Evolutionary conservation across 64 coral and sea anemone species (phyloP).

Genomic region (Anthopleura sola): DNA sequence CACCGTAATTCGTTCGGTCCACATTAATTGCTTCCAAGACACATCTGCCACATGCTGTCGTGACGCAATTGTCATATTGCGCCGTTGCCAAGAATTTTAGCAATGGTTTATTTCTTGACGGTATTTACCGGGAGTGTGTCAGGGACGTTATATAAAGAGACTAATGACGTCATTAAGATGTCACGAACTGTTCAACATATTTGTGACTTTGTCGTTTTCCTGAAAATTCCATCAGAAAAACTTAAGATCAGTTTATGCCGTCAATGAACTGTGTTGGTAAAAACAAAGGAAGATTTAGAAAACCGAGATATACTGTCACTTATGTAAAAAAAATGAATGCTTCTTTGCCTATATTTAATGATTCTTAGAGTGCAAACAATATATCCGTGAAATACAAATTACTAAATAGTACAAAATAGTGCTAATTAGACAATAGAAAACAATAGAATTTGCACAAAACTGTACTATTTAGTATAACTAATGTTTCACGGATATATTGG

Average conservation of each 20-base stretch:
- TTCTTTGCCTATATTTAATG: too few species aligned
- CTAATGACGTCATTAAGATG: not conserved
- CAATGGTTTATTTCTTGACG: too few species aligned
- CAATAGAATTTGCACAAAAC: too few species aligned
- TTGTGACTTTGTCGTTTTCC: not conserved
- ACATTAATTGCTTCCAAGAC: not conserved
- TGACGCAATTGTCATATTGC: not conserved
- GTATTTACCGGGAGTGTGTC: not conserved
- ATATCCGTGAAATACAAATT: too few species aligned
- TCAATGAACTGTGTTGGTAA: not conserved
- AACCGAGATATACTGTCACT: too few species aligned
- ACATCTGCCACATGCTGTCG: not conserved
- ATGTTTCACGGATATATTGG: too few species aligned
- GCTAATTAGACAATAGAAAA: too few species aligned
- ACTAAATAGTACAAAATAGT: too few species aligned
- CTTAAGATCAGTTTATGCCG: not conserved
- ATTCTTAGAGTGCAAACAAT: too few species aligned
- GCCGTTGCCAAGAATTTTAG: not conserved
- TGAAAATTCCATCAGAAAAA: not conserved
- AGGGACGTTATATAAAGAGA: not conserved
- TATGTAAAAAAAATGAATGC: too few species aligned
- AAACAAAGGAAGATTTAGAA: too few species aligned
- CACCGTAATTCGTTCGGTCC: not conserved
- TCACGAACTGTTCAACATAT: not conserved
- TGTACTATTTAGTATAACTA: too few species aligned